Conservation (phyloP, 2,113 vertebrate genomes). For the Muntiacus reevesi region DNA sequence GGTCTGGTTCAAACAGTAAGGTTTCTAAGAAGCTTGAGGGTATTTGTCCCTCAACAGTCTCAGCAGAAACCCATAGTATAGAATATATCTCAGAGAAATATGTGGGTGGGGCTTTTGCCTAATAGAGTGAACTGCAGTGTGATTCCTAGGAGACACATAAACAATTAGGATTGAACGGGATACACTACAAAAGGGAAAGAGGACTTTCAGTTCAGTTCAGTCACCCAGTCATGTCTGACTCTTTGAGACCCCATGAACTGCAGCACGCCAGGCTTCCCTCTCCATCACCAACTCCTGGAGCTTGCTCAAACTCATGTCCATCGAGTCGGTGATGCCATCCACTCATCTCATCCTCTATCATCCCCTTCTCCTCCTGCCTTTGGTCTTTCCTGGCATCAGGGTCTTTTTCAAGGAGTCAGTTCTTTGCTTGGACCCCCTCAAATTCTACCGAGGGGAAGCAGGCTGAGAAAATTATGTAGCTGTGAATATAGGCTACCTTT, state of each 20-base stretch:
- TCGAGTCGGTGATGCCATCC: neutral
- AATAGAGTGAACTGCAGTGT: neutral
- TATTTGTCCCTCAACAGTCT: neutral
- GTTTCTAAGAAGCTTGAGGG: neutral
- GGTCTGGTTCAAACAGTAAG: neutral
- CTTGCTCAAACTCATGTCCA: neutral
- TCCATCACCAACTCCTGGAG: neutral
- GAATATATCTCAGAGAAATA: neutral
- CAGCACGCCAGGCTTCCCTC: neutral
- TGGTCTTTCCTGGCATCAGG: neutral
- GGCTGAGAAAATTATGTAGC: neutral
- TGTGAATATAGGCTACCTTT: neutral
- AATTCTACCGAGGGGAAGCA: neutral
- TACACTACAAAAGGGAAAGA: neutral
- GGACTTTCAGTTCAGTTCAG: neutral
- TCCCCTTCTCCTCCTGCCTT: neutral
- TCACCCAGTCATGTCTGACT: neutral
- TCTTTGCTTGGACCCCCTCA: neutral
- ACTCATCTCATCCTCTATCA: neutral
- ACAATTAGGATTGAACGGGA: neutral
- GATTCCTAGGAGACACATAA: neutral
- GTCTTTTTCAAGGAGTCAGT: neutral
- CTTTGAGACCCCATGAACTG: neutral
- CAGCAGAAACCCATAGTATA: neutral
- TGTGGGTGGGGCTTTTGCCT: neutral